Conservation (phyloP, 2,888 invertebrate species). For the Aleiodes alternator region DNA sequence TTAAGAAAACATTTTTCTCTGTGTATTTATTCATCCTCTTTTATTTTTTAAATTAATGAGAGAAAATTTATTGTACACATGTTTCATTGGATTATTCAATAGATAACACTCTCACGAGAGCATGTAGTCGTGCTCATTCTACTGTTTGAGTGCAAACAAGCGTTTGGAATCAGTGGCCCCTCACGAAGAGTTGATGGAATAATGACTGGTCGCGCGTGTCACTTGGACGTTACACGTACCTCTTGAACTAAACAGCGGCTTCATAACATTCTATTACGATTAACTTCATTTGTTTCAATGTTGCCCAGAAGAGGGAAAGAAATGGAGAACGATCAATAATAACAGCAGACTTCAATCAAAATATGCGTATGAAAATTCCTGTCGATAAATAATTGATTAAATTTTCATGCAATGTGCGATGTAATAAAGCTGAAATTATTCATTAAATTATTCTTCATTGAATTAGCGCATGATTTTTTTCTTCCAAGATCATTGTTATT, state of each 20-base stretch:
- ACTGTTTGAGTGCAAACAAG: slow-evolving; percentile 17
- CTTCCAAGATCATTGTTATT: too few relatives aligned
- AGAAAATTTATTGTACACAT: slow-evolving; percentile 18
- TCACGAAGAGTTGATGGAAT: slow-evolving; percentile 53
- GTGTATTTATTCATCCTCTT: too few relatives aligned
- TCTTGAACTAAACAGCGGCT: slow-evolving; percentile 24
- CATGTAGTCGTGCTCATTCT: slow-evolving; percentile 30
- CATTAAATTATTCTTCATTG: too few relatives aligned
- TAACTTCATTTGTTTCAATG: slow-evolving; percentile 13
- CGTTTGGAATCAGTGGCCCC: slow-evolving; percentile 31
- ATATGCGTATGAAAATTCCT: too few relatives aligned
- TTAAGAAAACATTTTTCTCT: too few relatives aligned
- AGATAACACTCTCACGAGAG: slow-evolving; percentile 28
- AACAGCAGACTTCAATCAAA: too few relatives aligned
- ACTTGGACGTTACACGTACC: slow-evolving; percentile 39
- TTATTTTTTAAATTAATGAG: neutral
- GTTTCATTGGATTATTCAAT: slow-evolving; percentile 25
- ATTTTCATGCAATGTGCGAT: too few relatives aligned
- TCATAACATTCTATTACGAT: slow-evolving; percentile 14
- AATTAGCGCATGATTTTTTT: too few relatives aligned
- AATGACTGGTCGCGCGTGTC: slow-evolving; percentile 58
- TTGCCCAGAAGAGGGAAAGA: neutral
- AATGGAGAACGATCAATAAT: neutral
- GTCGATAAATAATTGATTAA: too few relatives aligned
- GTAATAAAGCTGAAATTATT: too few relatives aligned